Conservation (phyloP, 2,797 vertebrate genomes). For the Gallinago solitaria region DNA sequence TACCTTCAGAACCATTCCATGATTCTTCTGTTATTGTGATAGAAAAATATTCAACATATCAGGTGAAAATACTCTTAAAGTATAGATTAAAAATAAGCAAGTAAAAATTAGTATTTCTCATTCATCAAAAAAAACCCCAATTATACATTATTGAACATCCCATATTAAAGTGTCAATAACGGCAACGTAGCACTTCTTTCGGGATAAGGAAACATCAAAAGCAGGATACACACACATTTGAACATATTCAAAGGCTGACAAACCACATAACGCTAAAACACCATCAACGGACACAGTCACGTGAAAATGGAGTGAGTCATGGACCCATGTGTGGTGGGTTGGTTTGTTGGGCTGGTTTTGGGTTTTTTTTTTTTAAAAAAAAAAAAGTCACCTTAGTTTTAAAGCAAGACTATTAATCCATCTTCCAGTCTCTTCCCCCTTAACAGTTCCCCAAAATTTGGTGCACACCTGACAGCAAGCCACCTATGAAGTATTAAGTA, state of each 20-base stretch:
- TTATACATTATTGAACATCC: neutral
- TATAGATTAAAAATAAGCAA: neutral
- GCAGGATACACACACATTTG: neutral
- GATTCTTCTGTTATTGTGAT: neutral
- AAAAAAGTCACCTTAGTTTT: neutral
- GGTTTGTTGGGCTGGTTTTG: too few species aligned
- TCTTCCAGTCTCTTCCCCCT: neutral
- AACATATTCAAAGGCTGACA: neutral
- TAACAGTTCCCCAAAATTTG: neutral
- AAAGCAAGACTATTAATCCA: neutral
- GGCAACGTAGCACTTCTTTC: neutral
- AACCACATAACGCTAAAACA: neutral
- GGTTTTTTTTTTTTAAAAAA: rapidly evolving
- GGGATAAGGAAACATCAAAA: neutral
- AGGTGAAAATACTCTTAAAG: neutral
- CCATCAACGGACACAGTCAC: rapidly evolving
- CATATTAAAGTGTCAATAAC: neutral
- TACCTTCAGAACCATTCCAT: neutral
- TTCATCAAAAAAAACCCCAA: neutral
- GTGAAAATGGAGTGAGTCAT: neutral
- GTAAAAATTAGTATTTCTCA: too few species aligned
- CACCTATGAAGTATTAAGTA: neutral
- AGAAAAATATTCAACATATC: neutral
- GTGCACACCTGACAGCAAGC: neutral
- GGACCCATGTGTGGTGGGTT: neutral